A percentile compares a stretch with the other conserved stretches of the same genome.
phyloP scores from a whole-genome alignment of 2,797 vertebrate genomes.

The Periparus ater region DNA sequence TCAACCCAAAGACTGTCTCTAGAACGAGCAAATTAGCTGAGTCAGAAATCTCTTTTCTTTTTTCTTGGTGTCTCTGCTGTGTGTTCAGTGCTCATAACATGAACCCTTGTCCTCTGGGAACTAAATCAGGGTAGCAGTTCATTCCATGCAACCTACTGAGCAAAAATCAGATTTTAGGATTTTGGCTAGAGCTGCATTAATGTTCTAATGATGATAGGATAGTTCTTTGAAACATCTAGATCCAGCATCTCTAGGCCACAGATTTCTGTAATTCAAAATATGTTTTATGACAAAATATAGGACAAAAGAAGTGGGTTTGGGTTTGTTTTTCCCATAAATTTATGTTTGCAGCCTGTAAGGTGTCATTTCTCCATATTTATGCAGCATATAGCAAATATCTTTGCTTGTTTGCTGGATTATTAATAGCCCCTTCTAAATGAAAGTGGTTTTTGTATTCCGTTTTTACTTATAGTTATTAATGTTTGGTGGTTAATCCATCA shows the following conservation, averaged over 20 bases:
- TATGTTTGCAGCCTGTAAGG: neutral
- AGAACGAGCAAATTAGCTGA: neutral
- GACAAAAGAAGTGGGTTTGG: neutral
- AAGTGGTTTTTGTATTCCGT: neutral
- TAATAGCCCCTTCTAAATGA: neutral
- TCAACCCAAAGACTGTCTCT: neutral
- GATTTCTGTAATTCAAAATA: neutral
- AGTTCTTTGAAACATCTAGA: neutral
- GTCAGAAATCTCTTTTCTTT: neutral
- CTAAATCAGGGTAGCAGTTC: neutral
- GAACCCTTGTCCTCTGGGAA: neutral
- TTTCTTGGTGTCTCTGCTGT: neutral
- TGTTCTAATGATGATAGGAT: neutral
- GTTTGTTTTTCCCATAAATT: neutral
- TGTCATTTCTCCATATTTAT: conserved; percentile 8
- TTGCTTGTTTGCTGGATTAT: neutral
- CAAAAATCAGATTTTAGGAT: neutral
- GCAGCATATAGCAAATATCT: neutral
- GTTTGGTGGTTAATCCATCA: neutral
- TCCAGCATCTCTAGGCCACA: neutral
- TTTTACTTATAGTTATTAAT: conserved; percentile 1
- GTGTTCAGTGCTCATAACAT: neutral
- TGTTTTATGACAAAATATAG: neutral
- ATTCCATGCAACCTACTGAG: neutral
- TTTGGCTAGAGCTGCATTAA: neutral